Evolutionary conservation across 1,140 invertebrate genomes (phyloP).

Genomic region (Polypedilum pembai): DNA sequence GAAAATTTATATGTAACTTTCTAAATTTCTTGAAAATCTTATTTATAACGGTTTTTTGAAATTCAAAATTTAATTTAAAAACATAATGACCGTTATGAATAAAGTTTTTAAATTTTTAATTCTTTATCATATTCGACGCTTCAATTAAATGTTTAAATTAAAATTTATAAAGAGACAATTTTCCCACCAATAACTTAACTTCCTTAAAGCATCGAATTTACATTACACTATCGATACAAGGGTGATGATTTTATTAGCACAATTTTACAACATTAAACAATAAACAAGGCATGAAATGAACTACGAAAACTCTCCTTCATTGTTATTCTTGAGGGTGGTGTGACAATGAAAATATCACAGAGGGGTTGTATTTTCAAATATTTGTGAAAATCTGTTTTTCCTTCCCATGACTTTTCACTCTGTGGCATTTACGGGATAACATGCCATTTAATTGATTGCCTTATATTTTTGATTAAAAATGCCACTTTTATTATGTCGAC

Average conservation of each 20-base stretch:
- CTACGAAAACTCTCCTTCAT: not conserved
- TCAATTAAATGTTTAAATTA: no score
- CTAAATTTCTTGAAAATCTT: no score
- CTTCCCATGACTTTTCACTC: not conserved
- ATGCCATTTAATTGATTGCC: slow-evolving; percentile 23
- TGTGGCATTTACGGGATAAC: slow-evolving; percentile 23
- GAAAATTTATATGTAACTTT: no score
- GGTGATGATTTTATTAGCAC: slow-evolving; percentile 27
- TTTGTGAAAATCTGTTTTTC: slow-evolving; percentile 25
- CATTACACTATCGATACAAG: slow-evolving; percentile 5
- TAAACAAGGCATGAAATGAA: slow-evolving; percentile 22
- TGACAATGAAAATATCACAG: not conserved
- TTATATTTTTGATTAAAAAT: slow-evolving; percentile 25
- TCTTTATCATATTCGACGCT: no score
- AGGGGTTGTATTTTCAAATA: not conserved
- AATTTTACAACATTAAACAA: slow-evolving; percentile 24
- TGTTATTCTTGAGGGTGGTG: not conserved
- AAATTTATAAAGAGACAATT: no score
- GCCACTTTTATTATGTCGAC: slow-evolving; percentile 5
- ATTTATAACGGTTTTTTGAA: no score
- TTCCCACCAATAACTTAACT: no score
- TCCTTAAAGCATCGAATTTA: not conserved
- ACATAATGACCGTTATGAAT: no score
- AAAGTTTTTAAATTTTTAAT: no score
- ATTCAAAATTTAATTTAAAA: no score